Percentiles rank a stretch among this genome's conserved stretches.
These are phyloP conservation scores for Arenaria interpres DNA, from an alignment of 2,113 vertebrate genomes.

Conservation along the genomic window DNA sequence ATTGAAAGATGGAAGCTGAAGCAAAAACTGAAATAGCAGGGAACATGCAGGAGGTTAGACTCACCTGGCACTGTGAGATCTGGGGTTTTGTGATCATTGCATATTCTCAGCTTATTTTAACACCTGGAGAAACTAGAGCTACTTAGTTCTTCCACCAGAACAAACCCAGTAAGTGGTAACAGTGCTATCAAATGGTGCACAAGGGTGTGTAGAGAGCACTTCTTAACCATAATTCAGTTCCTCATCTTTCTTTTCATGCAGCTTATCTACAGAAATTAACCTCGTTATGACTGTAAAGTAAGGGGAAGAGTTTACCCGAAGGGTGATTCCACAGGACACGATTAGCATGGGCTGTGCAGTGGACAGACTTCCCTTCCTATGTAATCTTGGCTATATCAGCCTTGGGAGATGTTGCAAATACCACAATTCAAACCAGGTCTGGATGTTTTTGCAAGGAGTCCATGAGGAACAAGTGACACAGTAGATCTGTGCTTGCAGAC, in stretches of 20 bases:
- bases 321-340: background rate
- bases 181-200: background rate
- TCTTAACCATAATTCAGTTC: background rate
- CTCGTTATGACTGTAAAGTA: background rate
- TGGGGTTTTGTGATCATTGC: background rate
- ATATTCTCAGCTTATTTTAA: background rate
- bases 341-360: background rate
- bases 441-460: background rate
- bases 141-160: background rate
- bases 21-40: background rate
- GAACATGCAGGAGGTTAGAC: fast-evolving
- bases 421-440: background rate
- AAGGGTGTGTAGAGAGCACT: background rate
- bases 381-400: background rate
- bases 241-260: background rate
- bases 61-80: background rate
- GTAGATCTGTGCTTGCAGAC: background rate
- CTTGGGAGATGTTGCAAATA: background rate
- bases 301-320: background rate
- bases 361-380: background rate
- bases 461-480: background rate
- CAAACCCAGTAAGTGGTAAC: background rate
- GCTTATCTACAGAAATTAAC: background rate
- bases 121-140: background rate
- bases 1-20: background rate